phyloP scores from a whole-genome alignment of 2,797 vertebrate genomes.

The Danio choprae region DNA sequence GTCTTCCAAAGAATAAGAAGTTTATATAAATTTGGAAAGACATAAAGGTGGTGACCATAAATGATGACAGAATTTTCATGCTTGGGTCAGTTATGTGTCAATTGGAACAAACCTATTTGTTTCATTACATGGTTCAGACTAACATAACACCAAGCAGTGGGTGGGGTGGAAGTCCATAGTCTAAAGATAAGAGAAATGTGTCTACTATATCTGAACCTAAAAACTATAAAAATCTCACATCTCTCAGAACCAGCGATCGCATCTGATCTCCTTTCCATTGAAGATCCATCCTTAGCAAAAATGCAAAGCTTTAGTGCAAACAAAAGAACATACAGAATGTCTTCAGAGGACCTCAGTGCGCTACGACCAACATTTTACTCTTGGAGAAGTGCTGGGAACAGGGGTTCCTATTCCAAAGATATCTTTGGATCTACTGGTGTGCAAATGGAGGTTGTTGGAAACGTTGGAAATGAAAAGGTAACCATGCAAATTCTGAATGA shows the following conservation, averaged over 20 bases:
- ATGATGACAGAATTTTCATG: too few species aligned
- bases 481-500: constrained; percentile 92
- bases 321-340: constrained; percentile 11
- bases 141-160: background rate
- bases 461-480: constrained; percentile 85
- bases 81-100: too few species aligned
- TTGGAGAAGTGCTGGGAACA: background rate
- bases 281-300: background rate
- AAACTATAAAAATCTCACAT: constrained; percentile 7
- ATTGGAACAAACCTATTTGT: background rate
- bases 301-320: constrained; percentile 14
- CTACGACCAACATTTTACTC: background rate
- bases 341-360: constrained; percentile 20
- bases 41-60: too few species aligned
- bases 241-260: background rate
- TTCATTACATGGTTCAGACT: background rate
- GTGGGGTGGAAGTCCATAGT: constrained; percentile 32
- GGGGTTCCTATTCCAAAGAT: constrained; percentile 1
- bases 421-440: constrained; percentile 2
- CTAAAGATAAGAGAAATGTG: constrained; percentile 23
- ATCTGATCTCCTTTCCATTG: background rate
- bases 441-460: constrained; percentile 13
- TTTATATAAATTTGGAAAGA: too few species aligned
- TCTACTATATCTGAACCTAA: background rate
- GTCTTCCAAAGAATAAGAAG: too few species aligned